Percentiles rank a stretch among this genome's conserved stretches.
Conservation (phyloP, 2,797 vertebrate species). For the Catharus ustulatus region DNA sequence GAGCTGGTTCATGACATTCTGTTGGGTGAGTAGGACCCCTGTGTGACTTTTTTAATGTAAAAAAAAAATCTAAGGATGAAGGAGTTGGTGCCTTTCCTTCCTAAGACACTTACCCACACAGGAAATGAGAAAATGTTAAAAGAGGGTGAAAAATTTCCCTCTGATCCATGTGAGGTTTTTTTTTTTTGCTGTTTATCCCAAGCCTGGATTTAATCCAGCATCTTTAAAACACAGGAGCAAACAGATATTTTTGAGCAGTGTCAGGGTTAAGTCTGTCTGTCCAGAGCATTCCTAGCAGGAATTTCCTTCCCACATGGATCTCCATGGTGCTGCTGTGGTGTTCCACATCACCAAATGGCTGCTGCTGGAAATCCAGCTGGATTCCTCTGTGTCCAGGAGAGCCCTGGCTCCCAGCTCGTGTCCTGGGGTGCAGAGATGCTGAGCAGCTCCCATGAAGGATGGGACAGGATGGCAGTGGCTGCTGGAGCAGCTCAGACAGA, state of each 20-base stretch:
- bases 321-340: fast-evolving
- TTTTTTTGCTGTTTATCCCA: neutral
- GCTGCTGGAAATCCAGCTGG: neutral
- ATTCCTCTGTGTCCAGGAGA: neutral
- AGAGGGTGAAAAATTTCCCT: neutral
- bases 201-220: neutral
- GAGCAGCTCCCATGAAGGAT: neutral
- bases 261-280: neutral
- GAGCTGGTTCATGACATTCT: neutral
- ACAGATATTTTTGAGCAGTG: neutral
- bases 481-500: neutral
- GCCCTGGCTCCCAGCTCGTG: neutral
- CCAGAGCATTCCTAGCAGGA: neutral
- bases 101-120: fast-evolving
- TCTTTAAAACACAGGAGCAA: neutral
- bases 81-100: neutral
- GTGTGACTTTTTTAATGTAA: neutral
- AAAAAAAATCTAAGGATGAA: neutral
- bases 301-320: neutral
- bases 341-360: fast-evolving
- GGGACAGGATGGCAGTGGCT: neutral
- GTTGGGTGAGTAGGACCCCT: neutral
- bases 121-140: neutral
- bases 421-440: neutral
- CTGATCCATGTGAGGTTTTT: neutral